Evolutionary conservation across 53 echinoderm and acorn worm species (phyloP), one percentile per base, ranked within the genome.

Genomic region (Pentamera pediparva): DNA sequence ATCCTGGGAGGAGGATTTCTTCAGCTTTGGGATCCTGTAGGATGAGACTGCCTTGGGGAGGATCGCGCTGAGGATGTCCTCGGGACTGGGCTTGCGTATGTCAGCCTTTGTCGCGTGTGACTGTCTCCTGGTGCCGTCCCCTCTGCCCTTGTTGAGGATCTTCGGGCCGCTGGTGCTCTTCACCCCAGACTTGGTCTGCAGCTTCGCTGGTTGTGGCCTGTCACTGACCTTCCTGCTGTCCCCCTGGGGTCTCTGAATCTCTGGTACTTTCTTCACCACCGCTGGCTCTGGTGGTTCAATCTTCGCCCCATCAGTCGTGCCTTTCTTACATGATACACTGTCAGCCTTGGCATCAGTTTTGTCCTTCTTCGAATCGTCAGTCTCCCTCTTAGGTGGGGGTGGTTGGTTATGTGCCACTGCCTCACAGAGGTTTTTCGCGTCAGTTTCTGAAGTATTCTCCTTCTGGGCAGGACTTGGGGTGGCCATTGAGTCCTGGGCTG

Each of bases 1-100:
- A 25, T 70, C 36, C 50, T 70, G 70, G 24, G 48, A 28, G 15
- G 26, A 26, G 30, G 48, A 26, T 70, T 83, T 83, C 26, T 67
- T 76, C 15, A 83, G 38, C 50, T 77, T 83, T 71, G 84, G 84
- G 38, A 83, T 83, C 19, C 70, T 77, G 32, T 76, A 40, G 31
- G 70, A 69, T 48, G 70, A 50, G n/a, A 83, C 47, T 32, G 37
- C 57, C 48, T 59, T 77, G 4, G 77, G 59, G 17, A 83, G 57
- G 75, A 82, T 41, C 59, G 58, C 74, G 49, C 70, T 52, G 26
- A 70, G 32, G 21, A 70, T 70, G 6, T 51, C 33, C 32, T 32
- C 73, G 21, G 51, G 51, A 72, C 55, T 54, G 34, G 51, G 51
- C 56, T 65, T 78, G 20, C 60, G 76, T 19, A 56, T 11, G 24